Percentiles rank a stretch among this genome's conserved stretches.
phyloP scores from a whole-genome alignment of 2,888 invertebrate genomes.

The Chymomyza amoena region DNA sequence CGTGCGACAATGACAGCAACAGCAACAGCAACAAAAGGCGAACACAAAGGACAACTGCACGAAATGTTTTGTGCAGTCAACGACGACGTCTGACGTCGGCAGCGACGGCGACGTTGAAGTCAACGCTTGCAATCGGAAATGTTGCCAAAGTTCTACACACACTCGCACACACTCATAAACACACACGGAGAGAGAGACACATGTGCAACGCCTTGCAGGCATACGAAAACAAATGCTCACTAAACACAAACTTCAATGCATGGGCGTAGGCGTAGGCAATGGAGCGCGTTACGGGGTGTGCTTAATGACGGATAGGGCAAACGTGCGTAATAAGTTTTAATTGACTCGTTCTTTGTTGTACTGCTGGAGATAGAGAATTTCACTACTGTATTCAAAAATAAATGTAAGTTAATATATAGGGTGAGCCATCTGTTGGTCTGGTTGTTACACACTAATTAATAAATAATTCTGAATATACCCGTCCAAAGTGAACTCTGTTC shows the following conservation, averaged over 20 bases:
- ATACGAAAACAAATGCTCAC: slow-evolving; percentile 32
- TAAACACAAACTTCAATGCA: slow-evolving; percentile 4
- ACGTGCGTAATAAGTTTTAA: too few relatives aligned
- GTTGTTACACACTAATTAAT: too few relatives aligned
- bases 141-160: slow-evolving; percentile 66
- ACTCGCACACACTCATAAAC: slow-evolving; percentile 22
- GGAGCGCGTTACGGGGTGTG: too few relatives aligned
- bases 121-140: slow-evolving; percentile 64
- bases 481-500: too few relatives aligned
- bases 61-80: slow-evolving; percentile 5
- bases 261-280: slow-evolving; percentile 2
- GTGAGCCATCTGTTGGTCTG: too few relatives aligned
- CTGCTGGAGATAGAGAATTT: too few relatives aligned
- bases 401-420: too few relatives aligned
- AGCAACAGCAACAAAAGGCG: slow-evolving; percentile 12
- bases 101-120: slow-evolving; percentile 24
- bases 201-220: slow-evolving; percentile 12
- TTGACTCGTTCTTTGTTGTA: too few relatives aligned
- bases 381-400: too few relatives aligned
- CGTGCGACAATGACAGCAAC: not conserved
- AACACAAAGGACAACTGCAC: slow-evolving; percentile 47
- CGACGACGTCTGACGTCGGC: not conserved
- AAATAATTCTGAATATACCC: too few relatives aligned
- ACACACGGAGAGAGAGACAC: slow-evolving; percentile 23
- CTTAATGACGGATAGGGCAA: too few relatives aligned